Conservation (phyloP, 1,140 invertebrate species). For the Drosophila kepulauana region DNA sequence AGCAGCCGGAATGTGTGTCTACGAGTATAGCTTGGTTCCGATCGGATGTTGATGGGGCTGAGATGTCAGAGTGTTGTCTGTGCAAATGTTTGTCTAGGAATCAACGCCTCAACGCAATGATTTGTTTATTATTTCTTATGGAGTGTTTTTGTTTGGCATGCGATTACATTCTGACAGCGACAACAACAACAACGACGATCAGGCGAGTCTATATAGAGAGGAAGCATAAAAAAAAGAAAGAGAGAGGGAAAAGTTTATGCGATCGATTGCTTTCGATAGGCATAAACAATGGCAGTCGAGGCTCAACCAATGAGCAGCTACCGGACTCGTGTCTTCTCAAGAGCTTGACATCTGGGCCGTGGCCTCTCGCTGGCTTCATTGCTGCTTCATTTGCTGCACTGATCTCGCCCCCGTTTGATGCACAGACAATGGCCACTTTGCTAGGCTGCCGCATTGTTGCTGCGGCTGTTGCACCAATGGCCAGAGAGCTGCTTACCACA, state of each 20-base stretch:
- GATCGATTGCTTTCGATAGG: constrained; percentile 16
- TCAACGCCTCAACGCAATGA: constrained; percentile 58
- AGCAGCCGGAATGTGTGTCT: constrained; percentile 33
- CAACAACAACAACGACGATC: constrained; percentile 17
- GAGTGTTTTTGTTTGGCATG: constrained; percentile 75
- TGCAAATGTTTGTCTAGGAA: constrained; percentile 54
- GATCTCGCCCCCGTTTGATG: constrained; percentile 35
- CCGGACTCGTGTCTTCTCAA: constrained; percentile 45
- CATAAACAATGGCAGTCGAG: constrained; percentile 63
- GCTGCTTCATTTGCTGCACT: background rate
- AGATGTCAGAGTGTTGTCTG: constrained; percentile 37
- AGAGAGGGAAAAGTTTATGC: constrained; percentile 1
- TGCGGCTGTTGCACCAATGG: constrained; percentile 61
- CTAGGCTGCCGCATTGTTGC: constrained; percentile 19
- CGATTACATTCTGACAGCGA: constrained; percentile 62
- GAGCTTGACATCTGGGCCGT: constrained; percentile 63
- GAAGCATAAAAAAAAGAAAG: background rate
- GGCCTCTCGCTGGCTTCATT: constrained; percentile 15
- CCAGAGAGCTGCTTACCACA: constrained; percentile 45
- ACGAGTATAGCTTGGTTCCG: constrained; percentile 8
- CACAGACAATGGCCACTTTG: constrained; percentile 54
- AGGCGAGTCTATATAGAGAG: constrained; percentile 63
- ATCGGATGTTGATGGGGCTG: background rate
- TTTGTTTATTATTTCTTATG: constrained; percentile 81
- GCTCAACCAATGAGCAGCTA: constrained; percentile 64